Percentiles rank a stretch among this genome's conserved stretches.
phyloP scores from a whole-genome alignment of 2,797 vertebrate genomes.

The Melanitta fusca region DNA sequence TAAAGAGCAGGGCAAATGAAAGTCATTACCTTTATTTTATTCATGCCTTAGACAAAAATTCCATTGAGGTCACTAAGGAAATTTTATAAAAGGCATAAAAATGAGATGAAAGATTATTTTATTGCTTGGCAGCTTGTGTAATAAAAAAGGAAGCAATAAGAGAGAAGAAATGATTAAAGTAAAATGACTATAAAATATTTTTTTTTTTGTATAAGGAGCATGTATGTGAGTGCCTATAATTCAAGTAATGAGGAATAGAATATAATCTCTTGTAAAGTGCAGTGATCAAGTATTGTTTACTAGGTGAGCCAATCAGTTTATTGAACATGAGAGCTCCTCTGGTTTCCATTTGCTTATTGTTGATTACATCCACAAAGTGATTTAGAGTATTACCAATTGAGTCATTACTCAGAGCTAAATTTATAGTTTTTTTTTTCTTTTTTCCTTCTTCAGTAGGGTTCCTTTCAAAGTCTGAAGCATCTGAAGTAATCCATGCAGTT shows the following conservation, averaged over 20 bases:
- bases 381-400: background rate
- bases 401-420: background rate
- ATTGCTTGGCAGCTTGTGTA: conserved; percentile 21
- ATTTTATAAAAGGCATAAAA: conserved; percentile 56
- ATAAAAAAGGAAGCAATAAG: conserved; percentile 21
- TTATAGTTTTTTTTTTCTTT: background rate
- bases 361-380: background rate
- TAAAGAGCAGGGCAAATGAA: background rate
- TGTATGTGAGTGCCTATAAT: background rate
- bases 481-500: background rate
- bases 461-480: background rate
- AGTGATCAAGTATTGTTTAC: conserved; percentile 24
- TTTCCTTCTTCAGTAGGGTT: background rate
- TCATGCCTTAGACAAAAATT: background rate
- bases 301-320: background rate
- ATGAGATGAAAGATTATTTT: conserved; percentile 33
- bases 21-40: background rate
- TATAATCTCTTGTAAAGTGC: conserved; percentile 30
- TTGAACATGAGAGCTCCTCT: background rate
- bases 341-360: background rate
- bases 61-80: background rate
- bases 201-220: conserved; percentile 6
- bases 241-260: conserved; percentile 40
- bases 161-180: conserved; percentile 39
- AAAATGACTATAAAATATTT: background rate